These are phyloP conservation scores for Drosophila histrio DNA, from an alignment of 2,888 invertebrate genomes.

Conservation along the genomic window DNA sequence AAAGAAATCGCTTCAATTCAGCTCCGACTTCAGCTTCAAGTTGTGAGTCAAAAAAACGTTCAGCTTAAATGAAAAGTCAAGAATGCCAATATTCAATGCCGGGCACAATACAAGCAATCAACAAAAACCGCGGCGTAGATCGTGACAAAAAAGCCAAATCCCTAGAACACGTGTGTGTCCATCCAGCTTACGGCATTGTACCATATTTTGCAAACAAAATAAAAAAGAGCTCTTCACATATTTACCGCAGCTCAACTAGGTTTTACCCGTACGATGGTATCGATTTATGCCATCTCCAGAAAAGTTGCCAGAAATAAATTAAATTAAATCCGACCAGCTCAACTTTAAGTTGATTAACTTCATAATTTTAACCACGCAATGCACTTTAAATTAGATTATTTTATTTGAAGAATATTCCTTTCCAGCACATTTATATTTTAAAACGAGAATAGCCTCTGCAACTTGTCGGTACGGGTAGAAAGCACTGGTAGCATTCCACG, in stretches of 20 bases:
- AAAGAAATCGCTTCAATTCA: constrained; percentile 14
- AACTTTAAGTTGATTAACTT: no score
- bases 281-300: not conserved
- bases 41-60: not conserved
- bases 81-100: constrained; percentile 61
- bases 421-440: no score
- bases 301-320: not conserved
- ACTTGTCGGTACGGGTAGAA: not conserved
- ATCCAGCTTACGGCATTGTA: constrained; percentile 12
- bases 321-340: no score
- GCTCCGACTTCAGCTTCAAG: not conserved
- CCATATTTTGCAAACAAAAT: constrained; percentile 30
- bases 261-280: not conserved
- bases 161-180: constrained; percentile 1
- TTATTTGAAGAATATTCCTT: no score
- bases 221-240: constrained; percentile 15
- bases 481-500: constrained; percentile 20
- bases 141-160: constrained; percentile 69
- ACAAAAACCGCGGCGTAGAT: constrained; percentile 58
- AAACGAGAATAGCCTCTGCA: not conserved
- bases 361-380: no score
- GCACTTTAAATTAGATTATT: no score
- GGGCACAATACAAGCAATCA: constrained; percentile 48
- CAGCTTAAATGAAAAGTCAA: constrained; percentile 45
- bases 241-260: not conserved